Evolutionary conservation across 2,113 vertebrate genomes (phyloP).

Genomic region (Glareola pratincola): DNA sequence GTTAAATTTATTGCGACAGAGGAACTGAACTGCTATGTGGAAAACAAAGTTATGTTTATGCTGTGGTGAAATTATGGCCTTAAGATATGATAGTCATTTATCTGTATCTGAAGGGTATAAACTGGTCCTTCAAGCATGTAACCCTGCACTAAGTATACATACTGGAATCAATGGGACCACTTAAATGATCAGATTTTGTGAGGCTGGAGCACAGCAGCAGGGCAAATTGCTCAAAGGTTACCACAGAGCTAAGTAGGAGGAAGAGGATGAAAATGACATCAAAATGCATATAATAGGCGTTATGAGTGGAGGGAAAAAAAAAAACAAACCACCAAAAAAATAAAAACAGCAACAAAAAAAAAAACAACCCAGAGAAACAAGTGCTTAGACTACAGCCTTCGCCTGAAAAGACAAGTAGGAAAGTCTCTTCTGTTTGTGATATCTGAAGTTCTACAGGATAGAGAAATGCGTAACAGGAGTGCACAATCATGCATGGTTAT

Average conservation of each 20-base stretch:
- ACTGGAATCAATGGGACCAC: neutral
- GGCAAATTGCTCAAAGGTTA: neutral
- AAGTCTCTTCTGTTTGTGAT: neutral
- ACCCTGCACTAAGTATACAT: neutral
- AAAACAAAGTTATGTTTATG: neutral
- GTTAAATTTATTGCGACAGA: neutral
- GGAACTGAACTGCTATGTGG: neutral
- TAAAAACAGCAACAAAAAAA: neutral
- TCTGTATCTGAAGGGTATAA: neutral
- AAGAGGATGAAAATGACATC: neutral
- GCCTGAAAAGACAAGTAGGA: neutral
- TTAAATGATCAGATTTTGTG: neutral
- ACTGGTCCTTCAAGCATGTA: neutral
- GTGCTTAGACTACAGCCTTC: neutral
- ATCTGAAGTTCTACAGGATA: neutral
- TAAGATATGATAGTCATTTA: neutral
- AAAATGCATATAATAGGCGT: neutral
- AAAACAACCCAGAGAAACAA: neutral
- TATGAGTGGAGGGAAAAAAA: neutral
- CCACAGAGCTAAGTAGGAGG: neutral
- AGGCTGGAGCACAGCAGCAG: neutral
- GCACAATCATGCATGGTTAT: neutral
- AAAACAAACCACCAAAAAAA: too few relatives aligned
- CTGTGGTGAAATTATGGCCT: neutral
- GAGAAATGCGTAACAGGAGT: neutral